Evolutionary conservation across 37 sponge, comb jelly and placozoan species (phyloP).

Genomic region (Eunapius fragilis): DNA sequence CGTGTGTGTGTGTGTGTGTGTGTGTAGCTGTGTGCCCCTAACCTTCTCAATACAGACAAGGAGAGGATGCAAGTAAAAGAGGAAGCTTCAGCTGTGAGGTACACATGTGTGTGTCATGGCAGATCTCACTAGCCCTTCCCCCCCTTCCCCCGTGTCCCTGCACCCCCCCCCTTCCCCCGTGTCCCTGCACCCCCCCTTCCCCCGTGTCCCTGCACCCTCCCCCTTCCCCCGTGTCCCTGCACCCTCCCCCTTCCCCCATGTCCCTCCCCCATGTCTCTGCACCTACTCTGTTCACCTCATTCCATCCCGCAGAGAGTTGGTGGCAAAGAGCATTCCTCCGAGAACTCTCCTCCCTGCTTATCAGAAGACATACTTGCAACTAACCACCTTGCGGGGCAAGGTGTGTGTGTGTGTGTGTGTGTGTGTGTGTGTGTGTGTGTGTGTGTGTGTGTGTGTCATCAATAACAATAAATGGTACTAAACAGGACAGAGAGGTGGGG

Average conservation of each 20-base stretch:
- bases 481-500: neutral
- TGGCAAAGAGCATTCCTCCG: constrained; percentile 40
- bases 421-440: neutral
- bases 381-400: constrained; percentile 15
- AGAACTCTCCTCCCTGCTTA: constrained; percentile 61
- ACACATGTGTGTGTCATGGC: neutral
- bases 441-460: neutral
- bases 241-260: too few species aligned
- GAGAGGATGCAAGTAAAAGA: constrained; percentile 1
- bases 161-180: too few species aligned
- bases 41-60: neutral
- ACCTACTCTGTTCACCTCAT: too few species aligned
- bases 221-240: too few species aligned
- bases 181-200: too few species aligned
- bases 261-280: neutral
- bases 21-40: constrained; percentile 7
- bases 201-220: too few species aligned
- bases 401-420: constrained; percentile 8
- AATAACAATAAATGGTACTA: too few species aligned
- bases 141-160: too few species aligned
- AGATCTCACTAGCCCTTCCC: too few species aligned
- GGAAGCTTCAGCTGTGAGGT: constrained; percentile 26
- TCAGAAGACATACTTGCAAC: constrained; percentile 12
- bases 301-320: constrained; percentile 14
- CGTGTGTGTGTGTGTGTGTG: neutral